Conservation (phyloP, 2,888 invertebrate species). For the Lasioglossum calceatum region DNA sequence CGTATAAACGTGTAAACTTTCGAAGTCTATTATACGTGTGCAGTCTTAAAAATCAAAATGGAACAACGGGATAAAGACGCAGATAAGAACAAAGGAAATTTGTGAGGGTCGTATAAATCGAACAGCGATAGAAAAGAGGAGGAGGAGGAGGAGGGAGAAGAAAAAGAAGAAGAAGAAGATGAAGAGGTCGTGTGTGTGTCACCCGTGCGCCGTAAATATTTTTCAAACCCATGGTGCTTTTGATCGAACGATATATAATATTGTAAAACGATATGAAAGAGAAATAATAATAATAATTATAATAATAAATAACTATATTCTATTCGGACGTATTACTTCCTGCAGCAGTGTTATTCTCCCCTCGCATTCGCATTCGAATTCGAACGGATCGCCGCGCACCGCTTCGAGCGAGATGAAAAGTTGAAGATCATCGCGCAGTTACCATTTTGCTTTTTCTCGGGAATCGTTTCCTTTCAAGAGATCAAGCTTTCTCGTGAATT, state of each 20-base stretch:
- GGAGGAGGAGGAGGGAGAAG: not conserved
- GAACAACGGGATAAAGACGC: not conserved
- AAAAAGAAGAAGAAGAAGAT: not conserved
- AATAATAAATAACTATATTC: conserved; percentile 54
- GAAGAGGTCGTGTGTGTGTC: conserved; percentile 19
- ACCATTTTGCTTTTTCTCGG: not conserved
- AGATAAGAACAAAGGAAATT: not conserved
- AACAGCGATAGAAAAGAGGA: not conserved
- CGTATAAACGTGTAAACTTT: conserved; percentile 45
- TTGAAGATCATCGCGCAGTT: not conserved
- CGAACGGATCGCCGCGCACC: too few species aligned
- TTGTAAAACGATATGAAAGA: conserved; percentile 38
- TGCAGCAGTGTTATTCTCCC: not conserved
- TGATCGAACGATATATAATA: conserved; percentile 47
- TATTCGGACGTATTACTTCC: conserved; percentile 26
- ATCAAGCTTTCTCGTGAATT: not conserved
- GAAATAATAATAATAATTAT: conserved; percentile 16
- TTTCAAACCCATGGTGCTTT: conserved; percentile 55
- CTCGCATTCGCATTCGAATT: too few species aligned
- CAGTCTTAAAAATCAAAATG: conserved; percentile 35
- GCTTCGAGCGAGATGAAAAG: not conserved
- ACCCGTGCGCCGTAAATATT: conserved; percentile 38
- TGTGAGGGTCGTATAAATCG: not conserved
- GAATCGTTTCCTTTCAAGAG: not conserved
- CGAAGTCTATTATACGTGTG: conserved; percentile 45